These are phyloP conservation scores for Saccopteryx leptura DNA, from an alignment of 2,113 vertebrate genomes.

Conservation along the genomic window DNA sequence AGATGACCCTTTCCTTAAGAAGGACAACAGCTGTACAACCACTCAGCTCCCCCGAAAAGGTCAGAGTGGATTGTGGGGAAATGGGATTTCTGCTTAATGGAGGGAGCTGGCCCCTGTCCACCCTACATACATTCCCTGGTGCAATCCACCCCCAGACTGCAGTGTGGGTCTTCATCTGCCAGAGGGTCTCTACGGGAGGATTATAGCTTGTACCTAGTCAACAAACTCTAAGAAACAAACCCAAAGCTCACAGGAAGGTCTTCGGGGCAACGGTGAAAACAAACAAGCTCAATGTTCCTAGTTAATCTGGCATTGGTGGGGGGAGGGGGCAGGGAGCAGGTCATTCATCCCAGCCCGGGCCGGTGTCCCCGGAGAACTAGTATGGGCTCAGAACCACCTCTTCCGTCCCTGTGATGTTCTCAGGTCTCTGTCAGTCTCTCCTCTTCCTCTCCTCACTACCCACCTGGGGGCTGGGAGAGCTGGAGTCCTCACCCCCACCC, in stretches of 20 bases:
- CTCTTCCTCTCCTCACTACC: not conserved
- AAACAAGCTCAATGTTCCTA: constrained; percentile 35
- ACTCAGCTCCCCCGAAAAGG: not conserved
- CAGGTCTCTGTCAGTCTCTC: not conserved
- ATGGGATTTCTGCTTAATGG: not conserved
- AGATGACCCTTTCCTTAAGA: constrained; percentile 29
- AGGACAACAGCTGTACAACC: not conserved
- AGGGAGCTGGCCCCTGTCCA: not conserved
- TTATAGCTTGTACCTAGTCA: not conserved
- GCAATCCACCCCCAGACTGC: not conserved
- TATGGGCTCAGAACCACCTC: too few relatives aligned
- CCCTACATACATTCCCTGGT: not conserved
- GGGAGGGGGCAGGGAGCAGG: not conserved
- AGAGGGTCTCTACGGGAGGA: constrained; percentile 70
- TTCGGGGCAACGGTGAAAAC: constrained; percentile 16
- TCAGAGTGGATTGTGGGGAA: not conserved
- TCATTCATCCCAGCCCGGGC: not conserved
- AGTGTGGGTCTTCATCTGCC: not conserved
- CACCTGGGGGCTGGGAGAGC: not conserved
- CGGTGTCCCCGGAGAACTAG: not conserved
- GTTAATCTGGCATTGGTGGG: not conserved
- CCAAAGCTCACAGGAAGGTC: constrained; percentile 38
- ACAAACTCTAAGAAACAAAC: constrained; percentile 44
- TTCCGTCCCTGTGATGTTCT: not conserved
- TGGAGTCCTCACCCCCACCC: not conserved